Evolutionary conservation across 2,797 vertebrate species (phyloP), one percentile per base, ranked within the genome.

Genomic region (Protonibea diacanthus): DNA sequence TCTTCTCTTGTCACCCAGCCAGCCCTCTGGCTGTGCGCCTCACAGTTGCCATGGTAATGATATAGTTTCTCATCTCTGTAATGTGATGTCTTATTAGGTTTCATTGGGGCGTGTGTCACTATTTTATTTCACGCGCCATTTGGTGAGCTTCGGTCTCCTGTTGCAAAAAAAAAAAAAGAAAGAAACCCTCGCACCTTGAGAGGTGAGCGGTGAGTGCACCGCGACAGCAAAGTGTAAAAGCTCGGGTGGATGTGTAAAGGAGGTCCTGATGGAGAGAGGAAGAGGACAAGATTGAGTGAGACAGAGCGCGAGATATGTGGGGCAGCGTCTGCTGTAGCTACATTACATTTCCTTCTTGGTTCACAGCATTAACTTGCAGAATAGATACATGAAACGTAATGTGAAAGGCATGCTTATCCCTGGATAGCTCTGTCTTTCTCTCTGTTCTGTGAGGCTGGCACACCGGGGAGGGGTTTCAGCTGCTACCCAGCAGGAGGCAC

Each of bases 1-100:
- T 87, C 82, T 81, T 87, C 80, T 81, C 83, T 86, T 88, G 90
- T 91, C 86, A 86, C 84, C 83, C 81, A 89, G 90, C 93, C 92
- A 94, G 89, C 90, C 92, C 89, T 80, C 84, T 88, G 86, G 91
- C 92, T 90, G 88, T 82, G 82, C 14, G 78, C 91, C 89, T 91
- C 89, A 74, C 93, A 86, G 94, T 95, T 95, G 93, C 93, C 92
- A 94, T 94, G 94, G 94, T 91, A 93, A 95, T 94, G 91, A 85
- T 91, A 91, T 93, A 92, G 91, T 94, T 94, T 92, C 91, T 91
- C 92, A 88, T 93, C 91, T 93, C 90, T 89, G 88, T 93, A 93
- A 95, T 93, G 93, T 94, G 92, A 94, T 94, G 93, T 94, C 91
- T 95, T 94, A 93, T 93, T 93, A 91, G 90, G 91, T 93, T 94